Conservation (phyloP, 2,113 vertebrate genomes). For the Percina caprodes region DNA sequence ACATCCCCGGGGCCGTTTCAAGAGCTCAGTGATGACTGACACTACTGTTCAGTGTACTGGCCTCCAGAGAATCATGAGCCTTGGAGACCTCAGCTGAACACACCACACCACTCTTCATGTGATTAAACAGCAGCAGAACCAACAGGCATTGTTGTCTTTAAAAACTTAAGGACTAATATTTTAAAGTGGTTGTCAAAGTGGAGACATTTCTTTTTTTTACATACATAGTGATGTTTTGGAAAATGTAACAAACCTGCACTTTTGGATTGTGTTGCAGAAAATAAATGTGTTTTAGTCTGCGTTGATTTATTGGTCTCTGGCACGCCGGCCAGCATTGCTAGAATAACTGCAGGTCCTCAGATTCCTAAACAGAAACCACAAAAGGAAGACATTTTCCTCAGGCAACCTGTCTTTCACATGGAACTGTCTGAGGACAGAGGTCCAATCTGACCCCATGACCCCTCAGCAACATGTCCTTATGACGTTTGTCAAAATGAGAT, state of each 20-base stretch:
- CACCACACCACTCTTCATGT: slow-evolving; percentile 23
- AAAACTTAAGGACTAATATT: not conserved
- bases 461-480: not conserved
- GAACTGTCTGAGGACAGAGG: not conserved
- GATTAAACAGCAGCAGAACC: not conserved
- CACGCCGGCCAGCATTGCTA: slow-evolving; percentile 38
- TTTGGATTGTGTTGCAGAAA: slow-evolving; percentile 1
- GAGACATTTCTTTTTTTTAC: not conserved
- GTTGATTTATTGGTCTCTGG: slow-evolving; percentile 36
- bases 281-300: not conserved
- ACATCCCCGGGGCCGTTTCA: slow-evolving; percentile 18
- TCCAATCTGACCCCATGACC: not conserved
- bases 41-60: slow-evolving; percentile 12
- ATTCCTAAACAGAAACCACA: slow-evolving; percentile 34
- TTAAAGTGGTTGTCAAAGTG: not conserved
- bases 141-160: not conserved
- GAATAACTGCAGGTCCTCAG: slow-evolving; percentile 48
- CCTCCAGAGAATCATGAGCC: not conserved
- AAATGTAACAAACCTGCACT: not conserved
- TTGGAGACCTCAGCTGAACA: not conserved
- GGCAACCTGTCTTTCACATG: not conserved
- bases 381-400: slow-evolving; percentile 22
- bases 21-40: slow-evolving; percentile 34
- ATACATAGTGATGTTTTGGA: slow-evolving; percentile 5
- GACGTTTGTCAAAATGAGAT: not conserved